Conservation (phyloP, 1,140 invertebrate species). For the Caenorhabditis remanei region DNA sequence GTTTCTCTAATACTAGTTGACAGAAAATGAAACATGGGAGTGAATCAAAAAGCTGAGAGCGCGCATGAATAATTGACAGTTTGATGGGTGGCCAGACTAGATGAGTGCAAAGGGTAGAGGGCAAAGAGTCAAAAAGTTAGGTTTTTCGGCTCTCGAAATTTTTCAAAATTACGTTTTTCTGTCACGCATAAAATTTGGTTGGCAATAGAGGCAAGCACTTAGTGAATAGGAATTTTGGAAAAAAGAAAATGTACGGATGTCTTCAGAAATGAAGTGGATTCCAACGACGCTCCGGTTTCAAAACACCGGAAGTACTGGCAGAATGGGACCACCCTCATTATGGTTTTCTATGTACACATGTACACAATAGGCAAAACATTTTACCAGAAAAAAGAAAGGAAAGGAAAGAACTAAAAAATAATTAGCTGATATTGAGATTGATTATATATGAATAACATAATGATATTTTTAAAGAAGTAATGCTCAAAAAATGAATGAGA, state of each 20-base stretch:
- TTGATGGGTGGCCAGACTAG: conserved; percentile 10
- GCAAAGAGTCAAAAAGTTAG: not conserved
- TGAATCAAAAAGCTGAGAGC: not conserved
- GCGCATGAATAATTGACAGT: conserved; percentile 42
- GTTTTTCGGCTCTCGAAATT: not conserved
- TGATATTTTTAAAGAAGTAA: too few relatives aligned
- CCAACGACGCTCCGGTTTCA: conserved; percentile 36
- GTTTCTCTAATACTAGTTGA: not conserved
- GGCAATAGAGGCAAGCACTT: not conserved
- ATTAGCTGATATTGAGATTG: not conserved
- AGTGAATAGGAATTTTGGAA: conserved; percentile 15
- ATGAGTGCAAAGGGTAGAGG: conserved; percentile 1
- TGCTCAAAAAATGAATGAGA: not conserved
- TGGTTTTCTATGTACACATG: conserved; percentile 18
- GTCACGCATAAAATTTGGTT: conserved; percentile 34
- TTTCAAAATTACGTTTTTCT: not conserved
- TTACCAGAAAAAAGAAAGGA: not conserved
- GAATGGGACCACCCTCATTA: not conserved
- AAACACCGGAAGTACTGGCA: conserved; percentile 46
- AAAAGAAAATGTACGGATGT: conserved; percentile 33
- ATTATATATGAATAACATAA: not conserved
- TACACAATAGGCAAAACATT: conserved; percentile 2
- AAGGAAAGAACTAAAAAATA: conserved; percentile 5
- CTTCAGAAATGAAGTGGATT: conserved; percentile 52
- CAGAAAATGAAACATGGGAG: conserved; percentile 1